Evolutionary conservation across 2,888 invertebrate species (phyloP), one percentile per base, ranked within the genome.

Genomic region (Monopis laevigella): DNA sequence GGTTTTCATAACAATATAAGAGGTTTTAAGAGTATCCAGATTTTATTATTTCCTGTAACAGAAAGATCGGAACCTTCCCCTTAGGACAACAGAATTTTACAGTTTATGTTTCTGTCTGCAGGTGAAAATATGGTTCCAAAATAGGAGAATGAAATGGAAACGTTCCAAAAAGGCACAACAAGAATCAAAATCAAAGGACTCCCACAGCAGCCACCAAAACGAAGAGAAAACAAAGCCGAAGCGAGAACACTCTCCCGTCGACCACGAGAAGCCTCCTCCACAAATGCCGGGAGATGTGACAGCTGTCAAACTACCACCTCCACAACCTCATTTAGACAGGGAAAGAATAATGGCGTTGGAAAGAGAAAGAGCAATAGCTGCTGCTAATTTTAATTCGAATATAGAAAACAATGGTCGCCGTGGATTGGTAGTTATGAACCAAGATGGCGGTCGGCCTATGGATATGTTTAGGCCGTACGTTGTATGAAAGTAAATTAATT

Each of bases 41-140:
- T n/a, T n/a, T n/a, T n/a, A n/a, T n/a, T n/a, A n/a, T n/a, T n/a
- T n/a, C n/a, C n/a, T n/a, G n/a, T n/a, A n/a, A n/a, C n/a, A n/a
- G n/a, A n/a, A n/a, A n/a, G n/a, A n/a, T n/a, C n/a, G n/a, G n/a
- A n/a, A n/a, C n/a, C n/a, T n/a, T n/a, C n/a, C n/a, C n/a, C n/a
- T n/a, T n/a, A n/a, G n/a, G n/a, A n/a, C n/a, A n/a, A n/a, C n/a
- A n/a, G n/a, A n/a, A n/a, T n/a, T n/a, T n/a, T n/a, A n/a, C n/a
- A n/a, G n/a, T n/a, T n/a, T n/a, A n/a, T n/a, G n/a, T n/a, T n/a
- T n/a, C 59, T 64, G 48, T 53, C 57, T 56, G 8, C 85, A 96
- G 93, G 96, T 96, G 47, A 96, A 96, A 84, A 96, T 97, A 56
- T 97, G 96, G 98, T 98, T 98, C 73, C 98, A 98, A 85, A 98